These are phyloP conservation scores for Stegostoma tigrinum DNA, from an alignment of 2,113 vertebrate genomes.

Conservation along the genomic window DNA sequence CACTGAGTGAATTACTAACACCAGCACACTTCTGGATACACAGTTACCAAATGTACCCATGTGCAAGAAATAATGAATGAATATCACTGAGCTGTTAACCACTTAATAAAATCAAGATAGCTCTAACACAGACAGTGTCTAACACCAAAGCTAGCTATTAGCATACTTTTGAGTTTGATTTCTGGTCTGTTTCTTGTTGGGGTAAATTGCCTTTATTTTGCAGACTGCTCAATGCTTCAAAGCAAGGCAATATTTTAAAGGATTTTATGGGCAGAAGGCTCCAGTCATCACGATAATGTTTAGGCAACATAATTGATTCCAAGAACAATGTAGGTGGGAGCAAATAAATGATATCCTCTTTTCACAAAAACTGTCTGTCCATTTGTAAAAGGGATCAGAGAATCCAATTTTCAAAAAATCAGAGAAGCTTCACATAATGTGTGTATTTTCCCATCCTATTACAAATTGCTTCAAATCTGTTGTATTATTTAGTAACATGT, in stretches of 20 bases:
- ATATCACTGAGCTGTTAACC: neutral
- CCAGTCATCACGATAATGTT: neutral
- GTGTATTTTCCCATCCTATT: neutral
- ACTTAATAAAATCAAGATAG: neutral
- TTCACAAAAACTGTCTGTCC: neutral
- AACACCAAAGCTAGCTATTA: neutral
- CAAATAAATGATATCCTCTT: neutral
- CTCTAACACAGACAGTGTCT: neutral
- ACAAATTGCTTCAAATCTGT: neutral
- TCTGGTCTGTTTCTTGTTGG: neutral
- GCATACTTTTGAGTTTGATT: neutral
- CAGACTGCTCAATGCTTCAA: neutral
- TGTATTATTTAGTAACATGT: neutral
- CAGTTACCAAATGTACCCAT: neutral
- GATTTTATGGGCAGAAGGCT: neutral
- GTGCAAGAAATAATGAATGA: neutral
- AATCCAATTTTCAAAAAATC: neutral
- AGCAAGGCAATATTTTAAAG: neutral
- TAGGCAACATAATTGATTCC: neutral
- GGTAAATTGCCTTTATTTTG: neutral
- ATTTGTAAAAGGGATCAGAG: neutral
- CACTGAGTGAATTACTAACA: neutral
- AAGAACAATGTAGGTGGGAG: neutral
- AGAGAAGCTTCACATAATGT: neutral
- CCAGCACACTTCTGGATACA: neutral